Conservation (phyloP, 2,797 vertebrate genomes). For the Euthynnus affinis region DNA sequence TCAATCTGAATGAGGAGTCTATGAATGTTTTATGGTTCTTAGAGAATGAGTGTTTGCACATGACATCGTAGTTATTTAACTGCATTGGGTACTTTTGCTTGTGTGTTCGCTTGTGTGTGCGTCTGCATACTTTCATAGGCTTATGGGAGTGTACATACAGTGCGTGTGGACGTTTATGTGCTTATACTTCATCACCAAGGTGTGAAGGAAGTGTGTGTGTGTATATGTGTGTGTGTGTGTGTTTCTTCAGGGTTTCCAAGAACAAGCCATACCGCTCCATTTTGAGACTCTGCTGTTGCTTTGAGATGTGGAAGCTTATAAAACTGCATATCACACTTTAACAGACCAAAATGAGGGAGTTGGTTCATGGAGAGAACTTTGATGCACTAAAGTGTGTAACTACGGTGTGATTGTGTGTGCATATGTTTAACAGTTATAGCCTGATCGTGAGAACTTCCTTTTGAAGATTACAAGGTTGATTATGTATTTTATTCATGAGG, state of each 20-base stretch:
- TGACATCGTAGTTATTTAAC: constrained; percentile 5
- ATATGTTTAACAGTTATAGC: constrained; percentile 6
- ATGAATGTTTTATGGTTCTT: constrained; percentile 27
- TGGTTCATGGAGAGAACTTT: constrained; percentile 3
- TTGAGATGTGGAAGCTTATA: not conserved
- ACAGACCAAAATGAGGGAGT: constrained; percentile 12
- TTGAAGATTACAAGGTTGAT: constrained; percentile 34
- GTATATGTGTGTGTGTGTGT: constrained; percentile 3
- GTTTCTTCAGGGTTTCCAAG: constrained; percentile 17
- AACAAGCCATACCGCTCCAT: constrained; percentile 31
- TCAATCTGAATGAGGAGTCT: constrained; percentile 42
- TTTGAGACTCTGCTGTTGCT: constrained; percentile 20
- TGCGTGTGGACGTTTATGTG: constrained; percentile 5
- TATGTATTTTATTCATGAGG: constrained; percentile 53
- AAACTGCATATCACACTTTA: constrained; percentile 51
- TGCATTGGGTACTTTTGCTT: constrained; percentile 3
- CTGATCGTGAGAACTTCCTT: constrained; percentile 15
- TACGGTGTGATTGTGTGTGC: constrained; percentile 4
- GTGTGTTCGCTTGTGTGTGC: constrained; percentile 5
- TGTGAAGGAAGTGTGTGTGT: constrained; percentile 30
- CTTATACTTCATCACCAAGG: constrained; percentile 1
- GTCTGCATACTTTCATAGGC: not conserved
- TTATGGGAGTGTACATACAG: not conserved
- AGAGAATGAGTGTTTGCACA: constrained; percentile 20
- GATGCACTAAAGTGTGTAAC: constrained; percentile 1